A percentile compares a stretch with the other conserved stretches of the same genome.
Conservation (phyloP, 2,797 vertebrate genomes). For the Enteromius fasciolatus region DNA sequence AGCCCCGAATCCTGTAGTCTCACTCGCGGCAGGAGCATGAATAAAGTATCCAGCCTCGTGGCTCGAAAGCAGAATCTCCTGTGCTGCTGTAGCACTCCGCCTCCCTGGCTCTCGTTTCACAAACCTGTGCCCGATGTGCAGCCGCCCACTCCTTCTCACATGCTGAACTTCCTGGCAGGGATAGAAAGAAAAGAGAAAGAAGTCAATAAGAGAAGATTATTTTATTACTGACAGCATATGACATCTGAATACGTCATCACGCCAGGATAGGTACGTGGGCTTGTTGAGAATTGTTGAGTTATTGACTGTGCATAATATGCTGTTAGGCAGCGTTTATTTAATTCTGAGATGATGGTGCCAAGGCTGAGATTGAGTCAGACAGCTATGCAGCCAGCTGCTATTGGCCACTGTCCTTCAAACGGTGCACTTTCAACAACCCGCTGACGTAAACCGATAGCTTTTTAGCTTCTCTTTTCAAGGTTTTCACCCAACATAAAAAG, state of each 20-base stretch:
- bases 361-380: constrained; percentile 40
- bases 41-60: constrained; percentile 76
- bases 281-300: constrained; percentile 15
- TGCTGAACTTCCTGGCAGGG: constrained; percentile 41
- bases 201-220: constrained; percentile 6
- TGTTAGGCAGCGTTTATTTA: constrained; percentile 20
- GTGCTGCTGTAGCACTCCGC: constrained; percentile 25
- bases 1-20: constrained; percentile 74
- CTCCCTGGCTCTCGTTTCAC: constrained; percentile 47
- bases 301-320: constrained; percentile 24
- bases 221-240: background rate
- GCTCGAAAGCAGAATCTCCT: constrained; percentile 38
- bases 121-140: constrained; percentile 48
- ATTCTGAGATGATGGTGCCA: constrained; percentile 29
- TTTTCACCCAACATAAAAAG: constrained; percentile 15
- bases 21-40: constrained; percentile 70
- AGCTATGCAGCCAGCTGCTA: constrained; percentile 3
- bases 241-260: constrained; percentile 10
- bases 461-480: constrained; percentile 1
- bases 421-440: constrained; percentile 8
- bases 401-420: constrained; percentile 40
- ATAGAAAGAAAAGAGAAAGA: constrained; percentile 19
- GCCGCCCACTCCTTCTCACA: constrained; percentile 46
- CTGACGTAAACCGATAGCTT: background rate
- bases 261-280: background rate